These are phyloP conservation scores for Lasioglossum baleicum DNA, from an alignment of 1,140 invertebrate genomes.

Conservation along the genomic window DNA sequence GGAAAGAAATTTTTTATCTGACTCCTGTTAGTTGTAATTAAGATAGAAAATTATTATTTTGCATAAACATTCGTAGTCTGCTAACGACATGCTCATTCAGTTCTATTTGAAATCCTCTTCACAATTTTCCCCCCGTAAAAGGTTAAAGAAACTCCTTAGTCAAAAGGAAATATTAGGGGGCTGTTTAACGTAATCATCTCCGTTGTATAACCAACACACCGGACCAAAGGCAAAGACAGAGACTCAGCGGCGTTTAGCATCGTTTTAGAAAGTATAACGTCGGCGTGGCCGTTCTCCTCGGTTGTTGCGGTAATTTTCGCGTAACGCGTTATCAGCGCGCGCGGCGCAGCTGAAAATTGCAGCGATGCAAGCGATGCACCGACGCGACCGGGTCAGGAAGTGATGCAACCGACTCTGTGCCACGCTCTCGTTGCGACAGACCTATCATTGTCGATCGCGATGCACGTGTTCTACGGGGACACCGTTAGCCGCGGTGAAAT, in stretches of 20 bases:
- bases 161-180: neutral
- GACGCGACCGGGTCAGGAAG: constrained; percentile 30
- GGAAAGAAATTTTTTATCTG: too few species aligned
- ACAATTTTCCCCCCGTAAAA: too few species aligned
- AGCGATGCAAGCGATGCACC: constrained; percentile 13
- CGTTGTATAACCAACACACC: neutral
- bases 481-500: too few species aligned
- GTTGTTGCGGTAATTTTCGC: constrained; percentile 47
- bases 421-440: constrained; percentile 6
- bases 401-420: constrained; percentile 50
- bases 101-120: too few species aligned
- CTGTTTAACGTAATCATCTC: neutral
- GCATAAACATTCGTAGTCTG: too few species aligned
- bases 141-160: too few species aligned
- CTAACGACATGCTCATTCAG: too few species aligned
- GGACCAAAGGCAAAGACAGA: neutral
- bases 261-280: constrained; percentile 34
- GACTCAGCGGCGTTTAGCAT: neutral
- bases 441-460: neutral
- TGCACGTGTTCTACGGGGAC: too few species aligned
- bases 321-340: constrained; percentile 50
- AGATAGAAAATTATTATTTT: too few species aligned
- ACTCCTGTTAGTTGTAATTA: too few species aligned
- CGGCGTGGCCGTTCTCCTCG: neutral
- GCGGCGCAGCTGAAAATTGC: constrained; percentile 55